Evolutionary conservation across 2,888 invertebrate species (phyloP).

Genomic region (Eurytoma californica): DNA sequence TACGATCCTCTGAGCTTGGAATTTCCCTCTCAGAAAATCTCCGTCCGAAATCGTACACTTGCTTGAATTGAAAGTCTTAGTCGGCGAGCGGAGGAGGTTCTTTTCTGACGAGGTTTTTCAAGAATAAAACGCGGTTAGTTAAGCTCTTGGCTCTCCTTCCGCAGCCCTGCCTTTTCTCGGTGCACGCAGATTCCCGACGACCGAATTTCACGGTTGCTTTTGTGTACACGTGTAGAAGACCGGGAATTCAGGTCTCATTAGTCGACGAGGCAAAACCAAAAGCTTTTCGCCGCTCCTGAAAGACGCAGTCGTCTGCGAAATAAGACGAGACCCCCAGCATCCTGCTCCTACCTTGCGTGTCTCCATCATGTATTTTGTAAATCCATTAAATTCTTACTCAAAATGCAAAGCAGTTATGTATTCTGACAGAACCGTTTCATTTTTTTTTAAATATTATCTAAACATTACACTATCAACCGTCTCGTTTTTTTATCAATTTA

Average conservation of each 20-base stretch:
- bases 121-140: slow-evolving; percentile 39
- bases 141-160: background rate
- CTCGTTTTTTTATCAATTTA: too few species aligned
- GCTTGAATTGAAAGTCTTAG: slow-evolving; percentile 41
- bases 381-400: too few species aligned
- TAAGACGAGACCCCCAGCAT: background rate
- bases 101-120: slow-evolving; percentile 19
- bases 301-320: slow-evolving; percentile 8
- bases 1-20: slow-evolving; percentile 13
- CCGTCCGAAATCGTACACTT: slow-evolving; percentile 13
- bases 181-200: slow-evolving; percentile 9
- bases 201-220: slow-evolving; percentile 15
- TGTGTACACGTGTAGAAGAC: slow-evolving; percentile 1
- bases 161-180: background rate
- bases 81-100: slow-evolving; percentile 21
- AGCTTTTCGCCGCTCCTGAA: background rate
- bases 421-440: too few species aligned
- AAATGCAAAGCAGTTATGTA: too few species aligned
- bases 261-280: slow-evolving; percentile 19
- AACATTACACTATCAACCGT: too few species aligned
- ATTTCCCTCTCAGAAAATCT: slow-evolving; percentile 17
- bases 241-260: slow-evolving; percentile 37
- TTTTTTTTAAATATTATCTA: too few species aligned
- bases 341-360: background rate
- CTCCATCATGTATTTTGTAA: background rate